Conservation (phyloP, 1,140 invertebrate genomes). For the Lepidurus packardi region DNA sequence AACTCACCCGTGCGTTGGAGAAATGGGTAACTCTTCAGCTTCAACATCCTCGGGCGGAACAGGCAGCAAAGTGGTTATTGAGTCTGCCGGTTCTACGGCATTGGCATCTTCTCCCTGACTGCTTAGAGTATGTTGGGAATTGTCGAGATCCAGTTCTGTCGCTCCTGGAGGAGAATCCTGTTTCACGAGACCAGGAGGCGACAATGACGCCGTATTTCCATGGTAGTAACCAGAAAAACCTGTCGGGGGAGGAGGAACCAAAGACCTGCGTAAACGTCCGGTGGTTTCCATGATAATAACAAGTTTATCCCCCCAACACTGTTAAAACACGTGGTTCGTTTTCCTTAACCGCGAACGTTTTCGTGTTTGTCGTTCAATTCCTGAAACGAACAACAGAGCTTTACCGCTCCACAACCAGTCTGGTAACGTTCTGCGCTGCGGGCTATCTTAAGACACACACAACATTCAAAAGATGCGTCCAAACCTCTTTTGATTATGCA, state of each 20-base stretch:
- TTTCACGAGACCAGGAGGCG: background rate
- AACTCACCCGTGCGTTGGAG: background rate
- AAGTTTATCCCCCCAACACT: conserved; percentile 13
- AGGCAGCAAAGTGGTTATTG: background rate
- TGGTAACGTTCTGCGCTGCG: too few species aligned
- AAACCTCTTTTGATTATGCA: background rate
- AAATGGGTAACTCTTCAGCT: background rate
- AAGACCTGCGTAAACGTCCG: background rate
- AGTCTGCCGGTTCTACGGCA: background rate
- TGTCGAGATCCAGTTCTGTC: conserved; percentile 12
- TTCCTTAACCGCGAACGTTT: background rate
- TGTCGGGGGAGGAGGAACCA: conserved; percentile 14
- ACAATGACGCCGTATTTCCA: background rate
- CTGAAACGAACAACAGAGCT: too few species aligned
- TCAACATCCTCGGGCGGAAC: background rate
- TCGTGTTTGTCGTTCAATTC: too few species aligned
- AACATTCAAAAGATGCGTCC: background rate
- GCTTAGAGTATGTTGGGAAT: background rate
- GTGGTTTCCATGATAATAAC: conserved; percentile 18
- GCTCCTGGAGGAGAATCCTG: background rate
- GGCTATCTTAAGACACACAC: background rate
- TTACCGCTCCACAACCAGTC: too few species aligned
- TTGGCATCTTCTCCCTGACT: background rate
- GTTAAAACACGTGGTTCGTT: background rate
- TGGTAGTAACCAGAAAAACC: conserved; percentile 18